Conservation (phyloP, 2,888 invertebrate genomes). For the Pardosa pseudoannulata region DNA sequence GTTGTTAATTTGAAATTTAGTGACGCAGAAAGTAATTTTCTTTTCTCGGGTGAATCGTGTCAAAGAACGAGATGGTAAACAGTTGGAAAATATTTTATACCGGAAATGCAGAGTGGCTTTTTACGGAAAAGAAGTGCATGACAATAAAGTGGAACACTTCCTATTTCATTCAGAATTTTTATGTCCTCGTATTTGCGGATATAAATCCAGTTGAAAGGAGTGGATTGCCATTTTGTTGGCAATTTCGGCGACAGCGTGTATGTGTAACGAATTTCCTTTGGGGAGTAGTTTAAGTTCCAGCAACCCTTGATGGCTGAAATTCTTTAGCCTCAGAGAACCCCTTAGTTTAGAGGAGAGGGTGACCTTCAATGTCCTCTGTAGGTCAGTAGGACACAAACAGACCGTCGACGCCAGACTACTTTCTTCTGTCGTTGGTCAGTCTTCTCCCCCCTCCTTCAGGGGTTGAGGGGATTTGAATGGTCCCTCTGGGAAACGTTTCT, state of each 20-base stretch:
- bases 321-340: not conserved
- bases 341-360: not conserved
- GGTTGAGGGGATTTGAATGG: not conserved
- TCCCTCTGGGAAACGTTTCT: too few species aligned
- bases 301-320: constrained; percentile 35
- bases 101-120: not conserved
- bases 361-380: constrained; percentile 49
- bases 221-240: not conserved
- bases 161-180: not conserved
- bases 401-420: constrained; percentile 14
- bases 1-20: too few species aligned
- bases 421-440: not conserved
- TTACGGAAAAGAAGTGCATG: not conserved
- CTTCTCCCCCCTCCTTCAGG: not conserved
- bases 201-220: not conserved
- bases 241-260: not conserved
- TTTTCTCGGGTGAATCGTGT: too few species aligned
- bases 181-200: not conserved
- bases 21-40: too few species aligned
- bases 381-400: constrained; percentile 45
- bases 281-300: not conserved
- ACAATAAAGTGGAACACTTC: constrained; percentile 8
- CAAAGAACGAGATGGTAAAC: too few species aligned
- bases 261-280: constrained; percentile 1
- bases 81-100: too few species aligned